Percentiles rank a stretch among this genome's conserved stretches.
Evolutionary conservation across 2,888 invertebrate genomes (phyloP).

Genomic region (Mechanitis messenoides): DNA sequence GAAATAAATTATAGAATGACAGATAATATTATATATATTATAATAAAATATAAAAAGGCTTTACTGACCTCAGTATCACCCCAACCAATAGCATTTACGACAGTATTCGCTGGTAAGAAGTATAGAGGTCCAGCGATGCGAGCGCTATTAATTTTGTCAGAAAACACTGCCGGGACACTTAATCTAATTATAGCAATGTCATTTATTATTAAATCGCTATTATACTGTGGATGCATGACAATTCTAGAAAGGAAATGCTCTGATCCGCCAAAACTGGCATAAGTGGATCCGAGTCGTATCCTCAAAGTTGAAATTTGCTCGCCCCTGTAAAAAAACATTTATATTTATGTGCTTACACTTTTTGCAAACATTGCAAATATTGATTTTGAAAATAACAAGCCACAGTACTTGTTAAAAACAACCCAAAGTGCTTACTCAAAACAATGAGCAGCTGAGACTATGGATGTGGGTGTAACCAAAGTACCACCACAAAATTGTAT

Average conservation of each 20-base stretch:
- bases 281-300: background rate
- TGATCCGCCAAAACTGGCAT: background rate
- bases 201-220: background rate
- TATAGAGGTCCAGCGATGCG: background rate
- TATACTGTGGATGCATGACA: background rate
- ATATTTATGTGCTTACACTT: background rate
- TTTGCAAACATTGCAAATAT: background rate
- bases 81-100: background rate
- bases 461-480: constrained; percentile 33
- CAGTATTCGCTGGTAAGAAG: background rate
- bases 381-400: background rate
- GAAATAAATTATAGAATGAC: no score
- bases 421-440: constrained; percentile 40
- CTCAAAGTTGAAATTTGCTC: background rate
- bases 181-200: constrained; percentile 1
- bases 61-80: background rate
- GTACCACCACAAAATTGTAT: constrained; percentile 19
- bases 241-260: background rate
- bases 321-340: background rate
- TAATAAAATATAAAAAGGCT: background rate
- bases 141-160: background rate
- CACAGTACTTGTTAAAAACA: background rate
- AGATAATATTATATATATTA: no score
- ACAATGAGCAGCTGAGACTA: constrained; percentile 56
- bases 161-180: background rate